These are phyloP conservation scores for Gallinago media DNA, from an alignment of 2,113 vertebrate species.

Conservation along the genomic window DNA sequence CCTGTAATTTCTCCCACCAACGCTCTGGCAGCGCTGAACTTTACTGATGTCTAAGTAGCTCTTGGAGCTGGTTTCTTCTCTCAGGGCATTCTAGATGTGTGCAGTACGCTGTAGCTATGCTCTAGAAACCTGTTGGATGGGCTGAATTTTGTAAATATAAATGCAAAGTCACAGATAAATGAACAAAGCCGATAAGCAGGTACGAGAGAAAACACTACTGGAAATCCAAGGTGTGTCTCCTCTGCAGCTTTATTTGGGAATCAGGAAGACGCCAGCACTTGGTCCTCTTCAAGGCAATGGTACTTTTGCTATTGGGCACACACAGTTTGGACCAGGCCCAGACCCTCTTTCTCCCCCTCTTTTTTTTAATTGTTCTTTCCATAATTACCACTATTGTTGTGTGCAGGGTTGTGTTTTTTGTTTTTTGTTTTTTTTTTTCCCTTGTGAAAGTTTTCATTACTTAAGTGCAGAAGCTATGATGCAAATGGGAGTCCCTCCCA, in stretches of 20 bases:
- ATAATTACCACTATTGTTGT: constrained; percentile 20
- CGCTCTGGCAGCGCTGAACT: not conserved
- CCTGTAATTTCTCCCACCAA: not conserved
- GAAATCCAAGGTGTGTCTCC: not conserved
- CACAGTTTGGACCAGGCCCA: not conserved
- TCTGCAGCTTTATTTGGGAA: not conserved
- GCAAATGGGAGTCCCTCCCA: constrained; percentile 33
- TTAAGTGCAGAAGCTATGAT: constrained; percentile 14
- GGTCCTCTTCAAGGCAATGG: not conserved
- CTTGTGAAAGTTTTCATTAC: constrained; percentile 16
- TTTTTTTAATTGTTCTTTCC: not conserved
- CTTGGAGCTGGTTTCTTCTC: not conserved
- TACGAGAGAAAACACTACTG: not conserved
- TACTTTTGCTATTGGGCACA: not conserved
- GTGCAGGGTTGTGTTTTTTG: not conserved
- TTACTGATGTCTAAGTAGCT: not conserved
- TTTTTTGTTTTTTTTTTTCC: not conserved
- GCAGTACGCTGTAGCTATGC: not conserved
- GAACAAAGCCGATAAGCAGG: constrained; percentile 12
- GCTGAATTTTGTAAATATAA: constrained; percentile 21
- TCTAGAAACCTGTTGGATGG: constrained; percentile 43
- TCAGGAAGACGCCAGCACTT: not conserved
- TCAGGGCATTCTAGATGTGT: not conserved
- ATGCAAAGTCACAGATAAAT: constrained; percentile 17
- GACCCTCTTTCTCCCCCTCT: not conserved